These are phyloP conservation scores for Melitaea athalia DNA, from an alignment of 2,888 invertebrate genomes.

Conservation along the genomic window DNA sequence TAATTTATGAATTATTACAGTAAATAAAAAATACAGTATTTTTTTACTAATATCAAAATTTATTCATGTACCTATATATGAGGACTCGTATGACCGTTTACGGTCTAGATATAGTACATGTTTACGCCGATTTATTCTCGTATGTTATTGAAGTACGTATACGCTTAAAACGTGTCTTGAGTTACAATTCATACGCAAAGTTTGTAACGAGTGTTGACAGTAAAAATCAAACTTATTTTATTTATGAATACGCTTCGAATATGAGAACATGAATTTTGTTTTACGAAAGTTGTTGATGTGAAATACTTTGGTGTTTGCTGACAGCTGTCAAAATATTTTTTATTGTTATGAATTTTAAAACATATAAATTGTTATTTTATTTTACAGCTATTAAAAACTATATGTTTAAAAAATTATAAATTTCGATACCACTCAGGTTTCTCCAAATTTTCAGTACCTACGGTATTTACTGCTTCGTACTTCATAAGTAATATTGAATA, in stretches of 20 bases:
- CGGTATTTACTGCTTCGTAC: no score
- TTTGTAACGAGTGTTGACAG: not conserved
- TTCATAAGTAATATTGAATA: no score
- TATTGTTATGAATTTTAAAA: not conserved
- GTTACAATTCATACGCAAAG: not conserved
- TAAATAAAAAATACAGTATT: no score
- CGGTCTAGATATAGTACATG: not conserved
- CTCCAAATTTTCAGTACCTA: no score
- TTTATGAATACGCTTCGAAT: not conserved
- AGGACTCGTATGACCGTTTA: not conserved
- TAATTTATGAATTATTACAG: no score
- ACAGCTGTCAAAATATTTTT: not conserved
- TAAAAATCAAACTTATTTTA: not conserved
- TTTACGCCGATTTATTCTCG: constrained; percentile 5
- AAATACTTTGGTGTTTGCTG: not conserved
- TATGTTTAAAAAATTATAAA: no score
- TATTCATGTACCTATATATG: no score
- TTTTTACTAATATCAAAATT: no score
- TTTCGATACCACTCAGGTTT: no score
- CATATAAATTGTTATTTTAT: no score
- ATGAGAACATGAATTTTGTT: not conserved
- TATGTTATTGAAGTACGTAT: constrained; percentile 8
- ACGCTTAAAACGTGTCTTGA: not conserved
- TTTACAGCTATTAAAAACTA: no score
- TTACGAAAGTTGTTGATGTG: no score